phyloP scores from a whole-genome alignment of 2,113 vertebrate species.

The Sus scrofa region DNA sequence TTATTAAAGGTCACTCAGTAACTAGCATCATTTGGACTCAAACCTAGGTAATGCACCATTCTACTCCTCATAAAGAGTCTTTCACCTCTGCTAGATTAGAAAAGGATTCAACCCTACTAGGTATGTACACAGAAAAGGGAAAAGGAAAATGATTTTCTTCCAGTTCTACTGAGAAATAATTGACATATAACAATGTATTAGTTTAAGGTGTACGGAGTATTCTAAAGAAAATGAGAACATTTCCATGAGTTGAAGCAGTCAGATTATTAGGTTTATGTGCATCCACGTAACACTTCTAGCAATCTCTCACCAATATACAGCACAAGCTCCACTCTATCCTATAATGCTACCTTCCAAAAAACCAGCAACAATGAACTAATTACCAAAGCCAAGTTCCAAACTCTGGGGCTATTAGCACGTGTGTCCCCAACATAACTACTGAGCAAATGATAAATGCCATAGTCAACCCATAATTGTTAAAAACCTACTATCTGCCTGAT shows the following conservation, averaged over 20 bases:
- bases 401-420: neutral
- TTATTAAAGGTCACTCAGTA: neutral
- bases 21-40: neutral
- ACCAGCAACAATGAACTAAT: neutral
- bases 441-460: neutral
- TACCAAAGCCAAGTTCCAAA: neutral
- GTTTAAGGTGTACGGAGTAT: neutral
- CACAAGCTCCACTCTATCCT: neutral
- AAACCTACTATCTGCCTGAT: neutral
- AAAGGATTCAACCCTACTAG: neutral
- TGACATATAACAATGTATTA: neutral
- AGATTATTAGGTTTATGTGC: neutral
- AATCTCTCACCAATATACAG: neutral
- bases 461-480: neutral
- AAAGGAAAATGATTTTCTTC: neutral
- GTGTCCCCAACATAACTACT: neutral
- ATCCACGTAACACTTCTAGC: neutral
- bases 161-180: neutral
- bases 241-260: neutral
- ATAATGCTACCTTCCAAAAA: neutral
- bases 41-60: neutral
- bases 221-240: constrained; percentile 23
- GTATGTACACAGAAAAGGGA: neutral
- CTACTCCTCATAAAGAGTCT: neutral
- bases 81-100: neutral